Evolutionary conservation across 2,888 invertebrate species (phyloP), one percentile per base, ranked within the genome.

Genomic region (Limenitis camilla): DNA sequence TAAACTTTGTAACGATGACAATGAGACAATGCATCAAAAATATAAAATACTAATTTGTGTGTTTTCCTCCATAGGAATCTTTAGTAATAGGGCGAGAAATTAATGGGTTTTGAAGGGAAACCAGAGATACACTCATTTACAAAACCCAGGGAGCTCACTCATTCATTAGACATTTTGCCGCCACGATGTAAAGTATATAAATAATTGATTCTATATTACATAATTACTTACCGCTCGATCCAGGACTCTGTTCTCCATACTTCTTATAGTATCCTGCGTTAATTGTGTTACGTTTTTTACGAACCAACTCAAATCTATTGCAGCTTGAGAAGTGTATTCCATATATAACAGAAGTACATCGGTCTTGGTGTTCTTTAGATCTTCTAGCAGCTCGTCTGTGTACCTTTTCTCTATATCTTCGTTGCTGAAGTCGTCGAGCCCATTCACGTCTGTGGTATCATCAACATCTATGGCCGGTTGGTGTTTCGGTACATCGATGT

Each of bases 281-380:
- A 76, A 66, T 2, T 59, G 56, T 0, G 76, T 65, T 28, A 86
- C 71, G 36, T 81, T 80, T 9, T 53, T 63, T 5, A 81, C 53
- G 62, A 85, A 85, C 4, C 36, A 58, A 55, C 73, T 76, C 56
- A 83, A 62, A 9, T 81, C 78, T 0, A 58, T 60, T 0, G 78
- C 76, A 5, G 78, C 69, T 32, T 70, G 63, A 0, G 74, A 70
- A 0, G 79, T 67, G 63, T 69, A 83, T 65, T 84, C 82, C 0
- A 80, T 84, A 65, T 81, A 86, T 0, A 86, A 72, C 0, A 78
- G 68, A 4, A 82, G 55, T 0, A 78, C 77, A 1, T 83, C 81
- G 0, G 59, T 63, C 59, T 73, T 76, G 2, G 71, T 68, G 0
- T 60, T 47, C n/a, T 71, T 61, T 31, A 83, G 63, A 29, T 82